Conservation (phyloP, 2,888 invertebrate genomes). For the Calliopum simillimum region DNA sequence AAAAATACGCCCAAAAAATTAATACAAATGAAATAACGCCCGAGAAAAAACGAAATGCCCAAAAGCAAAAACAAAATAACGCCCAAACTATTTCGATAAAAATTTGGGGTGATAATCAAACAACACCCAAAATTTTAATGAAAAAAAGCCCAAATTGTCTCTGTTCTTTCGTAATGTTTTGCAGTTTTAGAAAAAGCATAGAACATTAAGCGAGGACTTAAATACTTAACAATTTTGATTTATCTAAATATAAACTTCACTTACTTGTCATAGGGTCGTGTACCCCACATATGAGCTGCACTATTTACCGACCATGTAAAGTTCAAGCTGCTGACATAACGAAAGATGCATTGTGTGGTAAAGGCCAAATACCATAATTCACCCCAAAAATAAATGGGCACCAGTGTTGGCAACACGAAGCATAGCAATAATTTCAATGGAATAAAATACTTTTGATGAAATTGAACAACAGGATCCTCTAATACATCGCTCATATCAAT, state of each 20-base stretch:
- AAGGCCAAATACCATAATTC: conserved; percentile 77
- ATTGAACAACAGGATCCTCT: conserved; percentile 80
- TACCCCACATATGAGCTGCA: conserved; percentile 84
- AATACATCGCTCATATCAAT: conserved; percentile 86
- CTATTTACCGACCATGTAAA: conserved; percentile 93
- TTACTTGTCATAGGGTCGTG: conserved; percentile 80
- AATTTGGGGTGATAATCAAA: too few relatives aligned
- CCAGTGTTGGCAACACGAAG: conserved; percentile 78
- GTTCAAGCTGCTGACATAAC: conserved; percentile 82
- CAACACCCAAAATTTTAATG: too few relatives aligned
- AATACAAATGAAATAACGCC: too few relatives aligned
- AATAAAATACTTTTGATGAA: conserved; percentile 82
- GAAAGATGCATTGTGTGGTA: conserved; percentile 74
- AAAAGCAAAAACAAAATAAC: too few relatives aligned
- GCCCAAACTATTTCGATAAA: too few relatives aligned
- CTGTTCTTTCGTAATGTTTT: too few relatives aligned
- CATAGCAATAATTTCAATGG: conserved; percentile 75
- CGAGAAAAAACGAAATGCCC: too few relatives aligned
- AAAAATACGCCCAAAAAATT: too few relatives aligned
- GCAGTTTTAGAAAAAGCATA: too few relatives aligned
- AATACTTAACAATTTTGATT: too few relatives aligned
- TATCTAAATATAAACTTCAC: conserved; percentile 46
- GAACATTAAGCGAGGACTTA: neutral
- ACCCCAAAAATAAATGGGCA: conserved; percentile 78
- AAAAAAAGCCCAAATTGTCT: too few relatives aligned